Evolutionary conservation across 2,888 invertebrate species (phyloP), one percentile per base, ranked within the genome.

Genomic region (Minunthozetes semirufus): DNA sequence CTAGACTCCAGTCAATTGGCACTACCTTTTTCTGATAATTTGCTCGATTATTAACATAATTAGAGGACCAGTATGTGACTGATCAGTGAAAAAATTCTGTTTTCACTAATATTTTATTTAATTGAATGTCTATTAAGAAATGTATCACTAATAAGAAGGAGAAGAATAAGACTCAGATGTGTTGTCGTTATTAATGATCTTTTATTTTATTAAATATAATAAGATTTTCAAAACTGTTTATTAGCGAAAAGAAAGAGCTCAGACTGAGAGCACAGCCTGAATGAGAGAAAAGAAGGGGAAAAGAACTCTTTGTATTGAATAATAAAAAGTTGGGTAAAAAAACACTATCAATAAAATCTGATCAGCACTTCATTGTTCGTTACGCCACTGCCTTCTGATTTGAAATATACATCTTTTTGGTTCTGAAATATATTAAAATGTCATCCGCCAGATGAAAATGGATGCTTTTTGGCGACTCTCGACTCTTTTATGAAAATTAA

Each of bases 371-470:
- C 59, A 61, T 61, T 66, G 38, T 66, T 38, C n/a, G 66, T 66
- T 25, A 61, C 59, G 59, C 27, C 59, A 61, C 59, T 29, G 59
- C 17, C 29, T 66, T 2, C n/a, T 66, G 38, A 66, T 66, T 38
- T 66, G 38, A 66, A 66, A 66, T 66, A 66, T 38, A 66, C 38
- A 33, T 66, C 38, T 29, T 53, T 61, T 25, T 4, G 33, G 9
- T n/a, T n/a, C n/a, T n/a, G 61, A 66, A 66, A 66, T 66, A 66
- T 66, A 66, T 66, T 66, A 66, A 66, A 66, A 66, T 38, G 66
- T 66, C 66, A 66, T 66, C 33, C n/a, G 38, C 15, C 13, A 66
- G 38, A 66, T 66, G 66, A 66, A 66, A 66, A 66, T 66, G 66
- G n/a, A 66, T 66, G 66, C 66, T 66, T 66, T 61, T 17, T 66